Conservation (phyloP, 2,888 invertebrate genomes). For the Siphonodentalium dalli region DNA sequence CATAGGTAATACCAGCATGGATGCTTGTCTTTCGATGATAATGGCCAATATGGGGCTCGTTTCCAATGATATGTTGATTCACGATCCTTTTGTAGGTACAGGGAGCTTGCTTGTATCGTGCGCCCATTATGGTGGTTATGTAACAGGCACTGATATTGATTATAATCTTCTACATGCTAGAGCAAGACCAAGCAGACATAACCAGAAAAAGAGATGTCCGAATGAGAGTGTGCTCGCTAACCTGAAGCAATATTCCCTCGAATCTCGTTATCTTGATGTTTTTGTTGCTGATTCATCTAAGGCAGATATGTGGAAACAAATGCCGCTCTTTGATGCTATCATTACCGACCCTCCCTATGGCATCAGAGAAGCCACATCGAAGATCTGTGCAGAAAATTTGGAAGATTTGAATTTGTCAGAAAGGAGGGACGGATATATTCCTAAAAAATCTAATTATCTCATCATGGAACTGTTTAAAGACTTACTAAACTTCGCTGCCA, state of each 20-base stretch:
- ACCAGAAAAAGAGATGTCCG: conserved; percentile 68
- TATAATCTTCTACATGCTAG: conserved; percentile 89
- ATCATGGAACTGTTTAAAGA: conserved; percentile 84
- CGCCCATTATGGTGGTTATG: conserved; percentile 60
- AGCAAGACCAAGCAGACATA: conserved; percentile 66
- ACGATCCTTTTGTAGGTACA: conserved; percentile 94
- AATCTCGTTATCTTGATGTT: conserved; percentile 81
- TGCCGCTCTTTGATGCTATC: conserved; percentile 83
- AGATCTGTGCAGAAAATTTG: conserved; percentile 83
- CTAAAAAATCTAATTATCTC: conserved; percentile 79
- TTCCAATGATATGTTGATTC: conserved; percentile 75
- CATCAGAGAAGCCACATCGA: conserved; percentile 90
- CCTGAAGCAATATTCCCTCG: conserved; percentile 85
- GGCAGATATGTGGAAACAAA: conserved; percentile 81
- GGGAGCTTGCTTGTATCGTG: conserved; percentile 61
- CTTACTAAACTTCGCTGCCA: conserved; percentile 82
- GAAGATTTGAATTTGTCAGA: conserved; percentile 62
- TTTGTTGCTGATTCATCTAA: conserved; percentile 88
- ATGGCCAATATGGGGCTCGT: conserved; percentile 95
- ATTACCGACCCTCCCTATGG: conserved; percentile 99
- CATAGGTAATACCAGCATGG: conserved; percentile 98
- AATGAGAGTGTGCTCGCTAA: conserved; percentile 90
- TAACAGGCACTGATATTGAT: conserved; percentile 79
- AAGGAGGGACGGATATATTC: conserved; percentile 61
- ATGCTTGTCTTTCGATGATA: conserved; percentile 88